Base-by-base conservation (phyloP, 2,113 vertebrate species). In the Fukomys damarensis region DNA sequence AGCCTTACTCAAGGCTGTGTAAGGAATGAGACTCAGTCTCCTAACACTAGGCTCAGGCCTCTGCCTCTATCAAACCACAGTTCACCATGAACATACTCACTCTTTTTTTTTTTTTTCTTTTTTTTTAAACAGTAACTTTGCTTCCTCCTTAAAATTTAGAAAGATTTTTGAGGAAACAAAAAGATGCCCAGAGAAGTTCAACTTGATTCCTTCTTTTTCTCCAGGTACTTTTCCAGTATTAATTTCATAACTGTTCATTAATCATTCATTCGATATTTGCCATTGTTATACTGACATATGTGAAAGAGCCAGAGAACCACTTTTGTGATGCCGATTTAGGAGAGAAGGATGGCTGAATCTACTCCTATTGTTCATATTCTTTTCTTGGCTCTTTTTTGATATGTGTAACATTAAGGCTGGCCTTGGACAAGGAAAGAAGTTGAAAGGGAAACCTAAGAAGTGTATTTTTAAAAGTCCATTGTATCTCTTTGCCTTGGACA, bases 101-200 rank as follows among this genome's bases (percentile, higher is more conserved):
- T 46, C 0, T 7, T 1, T 11, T 0, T 65, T 61, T 65, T 4
- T 91, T 38, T 79, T 61, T 65, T 4, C 89, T 38, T 79, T 61
- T 35, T 65, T 65, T 46, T 61, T 19, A 32, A 0, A 76, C 17
- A 74, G 24, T 43, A 58, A 24, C 9, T 93, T 89, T 76, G 17
- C 63, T 86, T 91, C 24, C 17, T 54, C 76, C 87, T 89, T 52
- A 59, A 63, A 95, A 76, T 56, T 66, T 82, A 70, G 68, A 85
- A 91, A 76, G 46, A 9, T 43, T 79, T 94, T 49, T 81, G 59
- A 82, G 54, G 46, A 49, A 91, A 74, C 43, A 56, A 58, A 82
- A 72, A 82, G 35, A 72, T 59, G 43, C 20, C 54, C 66, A 28
- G 11, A 65, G 46, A 89, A 43, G 17, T 83, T 59, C 56, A 81